phyloP scores from a whole-genome alignment of 2,797 vertebrate genomes.

The Poecilia velifera region DNA sequence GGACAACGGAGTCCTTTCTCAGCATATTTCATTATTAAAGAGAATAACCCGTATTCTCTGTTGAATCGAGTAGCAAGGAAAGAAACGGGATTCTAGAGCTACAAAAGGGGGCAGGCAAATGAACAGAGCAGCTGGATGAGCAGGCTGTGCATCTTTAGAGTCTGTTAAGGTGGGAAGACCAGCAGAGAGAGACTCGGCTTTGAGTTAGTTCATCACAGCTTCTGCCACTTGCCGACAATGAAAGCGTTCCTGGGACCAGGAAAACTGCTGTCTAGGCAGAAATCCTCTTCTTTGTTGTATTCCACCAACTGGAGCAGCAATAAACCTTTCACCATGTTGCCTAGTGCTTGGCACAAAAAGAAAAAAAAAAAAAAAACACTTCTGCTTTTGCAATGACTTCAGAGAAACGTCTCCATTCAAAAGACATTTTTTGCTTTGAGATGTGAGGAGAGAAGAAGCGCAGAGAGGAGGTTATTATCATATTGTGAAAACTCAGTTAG shows the following conservation, averaged over 20 bases:
- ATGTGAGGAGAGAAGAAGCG: conserved; percentile 39
- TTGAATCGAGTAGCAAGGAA: conserved; percentile 24
- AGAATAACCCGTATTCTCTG: conserved; percentile 23
- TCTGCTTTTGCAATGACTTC: conserved; percentile 39
- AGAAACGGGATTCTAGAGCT: conserved; percentile 32
- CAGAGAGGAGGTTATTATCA: conserved; percentile 48
- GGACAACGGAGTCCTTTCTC: conserved; percentile 22
- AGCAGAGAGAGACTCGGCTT: conserved; percentile 43
- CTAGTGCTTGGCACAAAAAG: conserved; percentile 32
- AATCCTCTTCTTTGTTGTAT: conserved; percentile 66
- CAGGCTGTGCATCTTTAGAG: conserved; percentile 42
- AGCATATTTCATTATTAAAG: conserved; percentile 38
- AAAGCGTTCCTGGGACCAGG: conserved; percentile 38
- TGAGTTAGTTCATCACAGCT: conserved; percentile 67
- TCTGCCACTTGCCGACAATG: conserved; percentile 65
- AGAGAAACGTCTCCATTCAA: conserved; percentile 55
- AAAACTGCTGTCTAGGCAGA: conserved; percentile 70
- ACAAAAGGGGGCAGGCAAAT: conserved; percentile 33
- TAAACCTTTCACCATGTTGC: conserved; percentile 48
- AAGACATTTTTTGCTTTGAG: conserved; percentile 62
- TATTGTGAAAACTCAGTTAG: conserved; percentile 36
- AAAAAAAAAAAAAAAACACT: conserved; percentile 33
- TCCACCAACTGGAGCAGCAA: conserved; percentile 62
- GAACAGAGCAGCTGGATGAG: conserved; percentile 53
- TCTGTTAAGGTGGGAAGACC: conserved; percentile 53